Conservation (phyloP, 2,113 vertebrate genomes). For the Oreotrochilus melanogaster region DNA sequence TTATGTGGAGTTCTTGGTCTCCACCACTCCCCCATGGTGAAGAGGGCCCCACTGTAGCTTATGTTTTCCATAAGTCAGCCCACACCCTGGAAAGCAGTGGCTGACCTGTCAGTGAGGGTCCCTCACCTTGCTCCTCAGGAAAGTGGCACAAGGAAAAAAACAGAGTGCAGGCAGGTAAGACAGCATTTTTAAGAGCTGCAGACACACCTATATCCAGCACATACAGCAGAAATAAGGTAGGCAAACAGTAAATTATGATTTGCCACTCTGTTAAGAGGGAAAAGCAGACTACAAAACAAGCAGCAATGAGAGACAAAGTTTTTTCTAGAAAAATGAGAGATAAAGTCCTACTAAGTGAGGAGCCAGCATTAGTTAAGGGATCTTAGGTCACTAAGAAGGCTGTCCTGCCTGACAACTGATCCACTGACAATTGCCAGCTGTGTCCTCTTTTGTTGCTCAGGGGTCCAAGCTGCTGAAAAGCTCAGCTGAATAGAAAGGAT, state of each 20-base stretch:
- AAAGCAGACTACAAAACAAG: not conserved
- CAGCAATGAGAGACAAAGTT: not conserved
- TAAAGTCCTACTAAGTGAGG: not conserved
- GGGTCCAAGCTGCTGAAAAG: not conserved
- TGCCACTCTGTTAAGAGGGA: not conserved
- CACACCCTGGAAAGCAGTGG: not conserved
- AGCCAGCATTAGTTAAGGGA: not conserved
- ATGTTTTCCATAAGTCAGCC: not conserved
- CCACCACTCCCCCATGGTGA: not conserved
- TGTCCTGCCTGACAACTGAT: not conserved
- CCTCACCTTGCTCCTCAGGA: not conserved
- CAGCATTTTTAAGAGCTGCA: not conserved
- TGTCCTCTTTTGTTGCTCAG: not conserved
- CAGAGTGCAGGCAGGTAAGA: not conserved
- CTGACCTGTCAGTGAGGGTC: not conserved
- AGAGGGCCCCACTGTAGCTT: not conserved
- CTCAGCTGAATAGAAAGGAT: not conserved
- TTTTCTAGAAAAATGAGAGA: not conserved
- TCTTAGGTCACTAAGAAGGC: not conserved
- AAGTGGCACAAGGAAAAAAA: fast-evolving
- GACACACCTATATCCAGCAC: not conserved
- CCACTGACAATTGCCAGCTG: not conserved
- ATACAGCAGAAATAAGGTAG: not conserved
- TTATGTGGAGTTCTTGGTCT: not conserved
- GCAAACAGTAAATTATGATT: not conserved